These are phyloP conservation scores for Trachelus troglodyta DNA, from an alignment of 2,888 invertebrate species.

Conservation along the genomic window DNA sequence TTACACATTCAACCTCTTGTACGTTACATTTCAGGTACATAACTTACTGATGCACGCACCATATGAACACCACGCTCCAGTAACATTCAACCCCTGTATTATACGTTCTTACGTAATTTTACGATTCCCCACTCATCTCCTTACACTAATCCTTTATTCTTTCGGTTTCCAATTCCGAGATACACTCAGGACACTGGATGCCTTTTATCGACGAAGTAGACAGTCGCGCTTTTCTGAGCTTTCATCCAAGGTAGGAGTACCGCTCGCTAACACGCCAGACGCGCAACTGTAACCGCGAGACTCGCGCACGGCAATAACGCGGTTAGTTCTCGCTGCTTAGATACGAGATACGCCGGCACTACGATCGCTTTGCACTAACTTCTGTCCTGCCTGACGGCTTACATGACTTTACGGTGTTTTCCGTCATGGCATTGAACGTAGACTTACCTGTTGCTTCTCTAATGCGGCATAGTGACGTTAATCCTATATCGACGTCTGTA, in stretches of 20 bases:
- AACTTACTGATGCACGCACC: neutral
- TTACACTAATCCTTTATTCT: neutral
- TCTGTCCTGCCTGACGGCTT: neutral
- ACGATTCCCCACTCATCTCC: neutral
- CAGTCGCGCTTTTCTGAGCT: neutral
- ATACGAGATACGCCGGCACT: neutral
- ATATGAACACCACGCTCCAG: neutral
- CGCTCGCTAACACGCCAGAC: slow-evolving; percentile 29
- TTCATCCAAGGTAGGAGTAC: slow-evolving; percentile 10
- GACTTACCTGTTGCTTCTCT: neutral
- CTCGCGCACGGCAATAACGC: slow-evolving; percentile 40
- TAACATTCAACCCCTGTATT: neutral
- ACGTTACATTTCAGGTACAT: neutral
- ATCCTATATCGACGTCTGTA: neutral
- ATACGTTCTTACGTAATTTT: neutral
- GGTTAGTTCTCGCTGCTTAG: slow-evolving; percentile 21
- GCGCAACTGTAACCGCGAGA: slow-evolving; percentile 41
- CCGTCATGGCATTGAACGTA: neutral
- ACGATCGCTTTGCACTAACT: neutral
- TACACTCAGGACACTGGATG: neutral
- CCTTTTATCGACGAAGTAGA: neutral
- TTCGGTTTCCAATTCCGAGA: neutral
- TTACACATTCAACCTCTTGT: no score
- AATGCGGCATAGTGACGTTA: neutral
- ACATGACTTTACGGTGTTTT: neutral